Base-by-base conservation (phyloP, 1,140 invertebrate species). In the Marisa cornuarietis region DNA sequence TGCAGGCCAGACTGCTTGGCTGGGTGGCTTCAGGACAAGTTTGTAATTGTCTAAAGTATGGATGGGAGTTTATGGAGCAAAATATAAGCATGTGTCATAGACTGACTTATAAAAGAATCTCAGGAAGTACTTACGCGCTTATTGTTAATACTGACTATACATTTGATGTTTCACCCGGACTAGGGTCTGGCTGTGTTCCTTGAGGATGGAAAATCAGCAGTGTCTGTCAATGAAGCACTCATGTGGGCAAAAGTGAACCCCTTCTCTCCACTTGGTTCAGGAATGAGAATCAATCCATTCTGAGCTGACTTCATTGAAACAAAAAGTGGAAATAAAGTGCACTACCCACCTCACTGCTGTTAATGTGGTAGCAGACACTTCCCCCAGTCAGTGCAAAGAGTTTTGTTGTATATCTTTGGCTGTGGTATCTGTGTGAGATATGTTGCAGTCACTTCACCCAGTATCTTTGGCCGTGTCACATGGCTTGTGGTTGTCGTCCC, bases 171-270 rank as follows among this genome's bases (percentile, higher is more conserved):
- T 81, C 42, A 69, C 77, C 18, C 74, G 78, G 84, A 84, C 58
- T 85, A 92, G 91, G 92, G 92, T 51, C 88, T 90, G 13, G 88
- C 90, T 18, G 92, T 87, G 78, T 91, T 92, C 65, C 80, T 92
- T 18, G 92, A 92, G 84, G 91, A 92, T 84, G 90, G 89, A 0
- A 86, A 87, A 54, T 91, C 91, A 52, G 88, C 91, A 11, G 83
- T 92, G 24, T 92, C 91, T 49, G 83, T 91, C 26, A 92, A 91
- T 83, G 91, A 92, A 83, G 92, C 92, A 52, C 78, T 92, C 9
- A 92, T 92, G 92, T 92, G 92, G 92, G 91, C 91, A 10, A 92
- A 91, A 84, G 92, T 92, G 8, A 92, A 92, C 83, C 89, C 91
- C 1, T 92, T 92, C 82, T 92, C 92, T 26, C 92, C 92, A 9